Evolutionary conservation across 2,797 vertebrate genomes (phyloP), one percentile per base, ranked within the genome.

Genomic region (Ctenopoma multispine): DNA sequence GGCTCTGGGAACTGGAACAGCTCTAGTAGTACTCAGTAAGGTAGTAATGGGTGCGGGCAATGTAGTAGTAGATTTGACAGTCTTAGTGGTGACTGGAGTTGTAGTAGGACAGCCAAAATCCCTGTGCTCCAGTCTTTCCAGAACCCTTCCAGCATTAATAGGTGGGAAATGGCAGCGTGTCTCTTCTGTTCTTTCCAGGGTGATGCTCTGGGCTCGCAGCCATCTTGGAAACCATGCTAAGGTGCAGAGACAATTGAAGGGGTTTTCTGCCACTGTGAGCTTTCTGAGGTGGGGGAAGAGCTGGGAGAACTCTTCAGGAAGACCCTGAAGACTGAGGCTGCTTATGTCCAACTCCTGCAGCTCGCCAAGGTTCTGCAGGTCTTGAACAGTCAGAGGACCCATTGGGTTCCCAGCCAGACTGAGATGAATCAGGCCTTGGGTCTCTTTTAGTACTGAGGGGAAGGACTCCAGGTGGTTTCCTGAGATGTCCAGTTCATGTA

Each of bases 91-190:
- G 17, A 94, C 93, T 18, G 95, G 94, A 21, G 96, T 97, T 69
- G 96, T 97, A 44, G 94, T 94, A 0, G 97, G 97, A 75, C 97
- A 99, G 56, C 97, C 97, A 4, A 98, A 98, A 82, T 99, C 97
- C 0, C 90, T 88, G 1, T 96, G 94, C 5, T 96, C 95, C 41
- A 99, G 92, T 73, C 92, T 92, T 65, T 95, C 92, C 64, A 99
- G 92, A 38, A 96, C 92, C 71, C 93, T 96, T 62, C 97, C 96
- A 0, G 97, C 95, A 17, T 96, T 97, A 75, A 95, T 94, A 0
- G 93, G 97, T 0, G 98, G 98, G 66, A 99, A 99, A 87, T 99
- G 98, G 85, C 98, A 99, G 13, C 97, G 96, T 0, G 97, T 99
- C 86, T 98, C 97, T 50, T 98, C 96, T 0, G 92, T 93, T 70